Evolutionary conservation across 2,113 vertebrate genomes (phyloP).

Genomic region (Arothron firmamentum): DNA sequence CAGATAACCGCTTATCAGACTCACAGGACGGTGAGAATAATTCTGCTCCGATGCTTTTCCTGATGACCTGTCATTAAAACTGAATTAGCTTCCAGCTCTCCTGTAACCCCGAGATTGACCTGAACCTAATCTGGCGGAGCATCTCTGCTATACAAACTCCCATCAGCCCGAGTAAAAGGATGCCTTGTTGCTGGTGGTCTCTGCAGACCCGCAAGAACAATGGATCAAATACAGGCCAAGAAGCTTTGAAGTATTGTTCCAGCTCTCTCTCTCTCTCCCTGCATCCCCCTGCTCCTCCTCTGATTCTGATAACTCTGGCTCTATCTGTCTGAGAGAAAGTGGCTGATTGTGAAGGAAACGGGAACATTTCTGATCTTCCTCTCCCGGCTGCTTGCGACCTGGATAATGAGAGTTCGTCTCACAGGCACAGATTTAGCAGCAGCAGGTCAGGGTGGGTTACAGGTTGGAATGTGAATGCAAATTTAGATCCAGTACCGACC

Average conservation of each 20-base stretch:
- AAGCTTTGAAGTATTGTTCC: conserved; percentile 73
- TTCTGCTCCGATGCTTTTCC: conserved; percentile 3
- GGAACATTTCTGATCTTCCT: conserved; percentile 27
- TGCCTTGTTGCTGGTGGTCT: conserved; percentile 70
- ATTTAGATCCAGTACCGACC: too few relatives aligned
- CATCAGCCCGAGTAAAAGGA: conserved; percentile 70
- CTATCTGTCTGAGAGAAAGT: conserved; percentile 56
- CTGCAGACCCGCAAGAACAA: conserved; percentile 67
- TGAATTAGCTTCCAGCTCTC: conserved; percentile 24
- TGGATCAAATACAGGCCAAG: conserved; percentile 71
- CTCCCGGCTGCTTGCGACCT: conserved; percentile 42
- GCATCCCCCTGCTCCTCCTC: conserved; percentile 42
- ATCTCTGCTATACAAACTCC: conserved; percentile 60
- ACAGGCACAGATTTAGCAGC: neutral
- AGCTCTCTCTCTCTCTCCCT: conserved; percentile 45
- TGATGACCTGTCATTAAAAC: conserved; percentile 30
- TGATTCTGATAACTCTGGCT: conserved; percentile 18
- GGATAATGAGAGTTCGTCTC: conserved; percentile 24
- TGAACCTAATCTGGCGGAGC: conserved; percentile 63
- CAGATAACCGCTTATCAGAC: conserved; percentile 35
- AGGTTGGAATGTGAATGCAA: too few relatives aligned
- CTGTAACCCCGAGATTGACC: conserved; percentile 46
- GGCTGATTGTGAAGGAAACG: conserved; percentile 30
- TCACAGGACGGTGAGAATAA: neutral
- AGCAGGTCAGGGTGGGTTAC: too few relatives aligned